phyloP scores from a whole-genome alignment of 2,797 vertebrate species.

The Buceros bicornis region DNA sequence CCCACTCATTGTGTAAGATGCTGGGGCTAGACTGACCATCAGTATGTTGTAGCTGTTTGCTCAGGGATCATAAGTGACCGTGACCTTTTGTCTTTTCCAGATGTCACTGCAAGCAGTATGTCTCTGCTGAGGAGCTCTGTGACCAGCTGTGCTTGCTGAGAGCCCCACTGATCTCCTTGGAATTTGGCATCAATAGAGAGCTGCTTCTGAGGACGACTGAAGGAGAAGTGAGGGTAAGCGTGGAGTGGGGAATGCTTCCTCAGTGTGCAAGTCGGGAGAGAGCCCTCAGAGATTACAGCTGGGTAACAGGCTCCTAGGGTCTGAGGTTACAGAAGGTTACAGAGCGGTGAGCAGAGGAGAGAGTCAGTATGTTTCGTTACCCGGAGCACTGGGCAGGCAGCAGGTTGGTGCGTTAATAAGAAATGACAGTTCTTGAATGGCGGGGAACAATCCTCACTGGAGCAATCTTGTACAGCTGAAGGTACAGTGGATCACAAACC shows the following conservation, averaged over 20 bases:
- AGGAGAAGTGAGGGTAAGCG: constrained; percentile 66
- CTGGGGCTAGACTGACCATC: neutral
- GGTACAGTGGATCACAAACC: neutral
- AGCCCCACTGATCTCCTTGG: constrained; percentile 83
- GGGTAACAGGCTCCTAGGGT: neutral
- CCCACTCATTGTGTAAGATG: neutral
- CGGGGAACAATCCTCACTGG: accelerated
- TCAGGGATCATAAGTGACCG: neutral
- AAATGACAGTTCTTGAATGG: neutral
- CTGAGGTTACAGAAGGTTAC: neutral
- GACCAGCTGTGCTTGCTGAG: constrained; percentile 85
- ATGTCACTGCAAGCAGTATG: constrained; percentile 87
- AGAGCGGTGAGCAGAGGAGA: neutral
- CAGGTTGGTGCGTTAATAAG: neutral
- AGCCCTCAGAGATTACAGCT: neutral
- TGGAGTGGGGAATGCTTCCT: constrained; percentile 38
- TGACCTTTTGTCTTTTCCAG: constrained; percentile 62
- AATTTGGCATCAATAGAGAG: constrained; percentile 77
- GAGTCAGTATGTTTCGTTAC: neutral
- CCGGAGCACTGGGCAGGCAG: neutral
- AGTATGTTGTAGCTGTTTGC: neutral
- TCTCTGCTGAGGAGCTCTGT: constrained; percentile 91
- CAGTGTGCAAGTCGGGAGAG: neutral
- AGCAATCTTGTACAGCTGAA: neutral
- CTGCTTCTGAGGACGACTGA: constrained; percentile 81